These are phyloP conservation scores for Watsonalla binaria DNA, from an alignment of 2,888 invertebrate genomes.

Conservation along the genomic window DNA sequence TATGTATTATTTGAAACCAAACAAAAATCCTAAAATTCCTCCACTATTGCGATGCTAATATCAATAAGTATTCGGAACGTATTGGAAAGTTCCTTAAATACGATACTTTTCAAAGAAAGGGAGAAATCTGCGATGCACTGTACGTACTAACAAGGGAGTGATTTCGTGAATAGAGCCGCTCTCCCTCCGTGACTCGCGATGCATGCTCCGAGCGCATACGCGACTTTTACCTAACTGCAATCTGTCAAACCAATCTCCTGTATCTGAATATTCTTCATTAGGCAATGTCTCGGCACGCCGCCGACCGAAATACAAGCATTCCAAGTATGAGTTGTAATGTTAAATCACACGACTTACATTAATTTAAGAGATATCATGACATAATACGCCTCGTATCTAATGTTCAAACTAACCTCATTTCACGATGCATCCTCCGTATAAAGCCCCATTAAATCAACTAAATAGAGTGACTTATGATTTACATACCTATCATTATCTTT, in stretches of 20 bases:
- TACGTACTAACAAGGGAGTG: not conserved
- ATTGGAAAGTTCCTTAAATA: not conserved
- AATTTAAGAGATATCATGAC: not conserved
- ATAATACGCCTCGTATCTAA: not conserved
- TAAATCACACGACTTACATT: not conserved
- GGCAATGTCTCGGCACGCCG: not conserved
- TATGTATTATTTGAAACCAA: too few species aligned
- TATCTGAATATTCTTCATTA: not conserved
- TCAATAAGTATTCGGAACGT: too few species aligned
- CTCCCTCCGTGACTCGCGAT: conserved; percentile 24
- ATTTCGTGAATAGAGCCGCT: conserved; percentile 10
- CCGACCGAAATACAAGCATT: not conserved
- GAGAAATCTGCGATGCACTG: not conserved
- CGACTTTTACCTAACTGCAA: not conserved
- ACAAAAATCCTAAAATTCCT: too few species aligned
- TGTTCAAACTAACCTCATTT: not conserved
- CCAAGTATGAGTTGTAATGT: not conserved
- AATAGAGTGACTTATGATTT: conserved; percentile 17
- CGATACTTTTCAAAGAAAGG: not conserved
- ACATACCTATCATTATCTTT: conserved; percentile 25
- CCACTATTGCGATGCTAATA: too few species aligned
- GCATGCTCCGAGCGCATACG: conserved; percentile 21
- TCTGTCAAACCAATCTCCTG: not conserved
- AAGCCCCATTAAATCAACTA: conserved; percentile 16
- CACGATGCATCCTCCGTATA: not conserved